Evolutionary conservation across 1,140 invertebrate genomes (phyloP).

Genomic region (Pachyrhynchus sulphureomaculatus): DNA sequence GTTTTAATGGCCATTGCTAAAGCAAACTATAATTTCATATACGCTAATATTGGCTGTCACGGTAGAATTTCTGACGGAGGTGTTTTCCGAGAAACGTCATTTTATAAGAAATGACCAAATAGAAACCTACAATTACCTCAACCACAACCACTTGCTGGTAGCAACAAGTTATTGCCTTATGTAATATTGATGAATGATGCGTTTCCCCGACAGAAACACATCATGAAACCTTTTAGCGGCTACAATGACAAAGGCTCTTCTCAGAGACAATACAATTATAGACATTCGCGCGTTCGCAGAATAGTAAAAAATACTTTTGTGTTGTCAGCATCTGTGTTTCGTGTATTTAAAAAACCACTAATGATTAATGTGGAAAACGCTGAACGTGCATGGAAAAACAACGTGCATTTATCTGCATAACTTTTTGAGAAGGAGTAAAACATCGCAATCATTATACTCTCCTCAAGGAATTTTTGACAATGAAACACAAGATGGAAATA

Average conservation of each 20-base stretch:
- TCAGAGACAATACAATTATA: no score
- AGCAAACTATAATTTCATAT: constrained; percentile 44
- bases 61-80: no score
- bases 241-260: background rate
- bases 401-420: background rate
- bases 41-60: constrained; percentile 15
- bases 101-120: constrained; percentile 32
- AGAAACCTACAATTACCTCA: no score
- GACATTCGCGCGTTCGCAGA: constrained; percentile 5
- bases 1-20: constrained; percentile 45
- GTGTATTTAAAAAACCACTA: no score
- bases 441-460: no score
- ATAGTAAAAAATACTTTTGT: constrained; percentile 16
- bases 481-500: constrained; percentile 9
- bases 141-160: background rate
- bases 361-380: constrained; percentile 3
- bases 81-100: no score
- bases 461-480: constrained; percentile 12
- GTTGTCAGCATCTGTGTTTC: background rate
- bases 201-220: constrained; percentile 41
- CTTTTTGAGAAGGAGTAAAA: no score
- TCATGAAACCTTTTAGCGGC: no score
- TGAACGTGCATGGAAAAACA: background rate
- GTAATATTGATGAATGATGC: constrained; percentile 49
- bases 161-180: constrained; percentile 29